phyloP scores from a whole-genome alignment of 1,140 invertebrate genomes.

The Gyrodactylus bullatarudis region DNA sequence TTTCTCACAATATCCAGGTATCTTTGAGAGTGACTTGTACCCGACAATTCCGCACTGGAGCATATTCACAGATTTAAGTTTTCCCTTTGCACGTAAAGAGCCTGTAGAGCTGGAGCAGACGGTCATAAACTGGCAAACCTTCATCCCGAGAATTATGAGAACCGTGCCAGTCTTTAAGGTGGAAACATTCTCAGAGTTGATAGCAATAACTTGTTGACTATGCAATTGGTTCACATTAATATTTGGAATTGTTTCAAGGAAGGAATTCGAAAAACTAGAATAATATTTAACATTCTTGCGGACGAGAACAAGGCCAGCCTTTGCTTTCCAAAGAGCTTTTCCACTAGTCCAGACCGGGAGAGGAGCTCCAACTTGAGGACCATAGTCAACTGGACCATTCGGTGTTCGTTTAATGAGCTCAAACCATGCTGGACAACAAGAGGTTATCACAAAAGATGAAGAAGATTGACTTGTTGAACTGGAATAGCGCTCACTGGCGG shows the following conservation, averaged over 20 bases:
- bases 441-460: background rate
- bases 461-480: background rate
- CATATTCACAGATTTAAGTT: background rate
- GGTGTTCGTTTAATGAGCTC: background rate
- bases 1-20: background rate
- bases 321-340: background rate
- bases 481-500: background rate
- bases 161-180: background rate
- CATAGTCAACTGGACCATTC: background rate
- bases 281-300: background rate
- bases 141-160: background rate
- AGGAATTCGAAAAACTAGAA: background rate
- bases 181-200: background rate
- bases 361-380: background rate
- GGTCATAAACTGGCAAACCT: background rate
- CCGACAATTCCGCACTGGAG: background rate
- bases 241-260: background rate
- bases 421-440: background rate
- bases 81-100: background rate
- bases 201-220: background rate
- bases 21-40: background rate
- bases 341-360: background rate
- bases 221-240: background rate
- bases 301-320: background rate
- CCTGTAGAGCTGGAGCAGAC: background rate